Evolutionary conservation across 2,113 vertebrate genomes (phyloP), one percentile per base, ranked within the genome.

Genomic region (Gasterosteus nipponicus): DNA sequence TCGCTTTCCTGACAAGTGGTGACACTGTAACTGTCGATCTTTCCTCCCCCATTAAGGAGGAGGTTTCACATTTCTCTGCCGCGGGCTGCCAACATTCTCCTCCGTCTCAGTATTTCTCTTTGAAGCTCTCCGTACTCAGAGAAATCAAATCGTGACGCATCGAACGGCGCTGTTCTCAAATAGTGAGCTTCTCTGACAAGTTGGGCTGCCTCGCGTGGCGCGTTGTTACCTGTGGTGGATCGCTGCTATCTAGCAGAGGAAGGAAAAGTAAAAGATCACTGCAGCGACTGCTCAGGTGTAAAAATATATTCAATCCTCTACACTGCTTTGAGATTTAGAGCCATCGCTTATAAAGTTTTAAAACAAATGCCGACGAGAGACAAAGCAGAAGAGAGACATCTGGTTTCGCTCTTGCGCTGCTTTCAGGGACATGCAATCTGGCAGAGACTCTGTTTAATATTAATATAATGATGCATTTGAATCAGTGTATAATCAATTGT

Each of bases 11-110:
- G 87, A 90, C 89, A 82, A 89, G 84, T 75, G 85, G 87, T 87
- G 89, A 92, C 92, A 89, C 83, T 73, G 70, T 87, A 90, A 87
- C 89, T 86, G 89, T 91, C 90, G 81, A 89, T 92, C 90, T 89
- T 87, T 85, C 81, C 89, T 86, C 78, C 79, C 84, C 89, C 83
- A 91, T 92, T 92, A 91, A 89, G 82, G 73, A 77, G 81, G 78
- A 84, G 86, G 79, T 86, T 90, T 89, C 82, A 89, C 90, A 87
- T 78, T 69, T 71, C 78, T 77, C 68, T 22, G 67, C 88, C 82
- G 29, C 61, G 15, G 78, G 80, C 89, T 92, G 91, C 91, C 90
- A 89, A 56, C 69, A 64, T 54, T 61, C 75, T 77, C 70, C 70
- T 89, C 80, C 61, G 63, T 86, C 83, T 86, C 69, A 65, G 75